A percentile compares a stretch with the other conserved stretches of the same genome.
These are phyloP conservation scores for Hephaestus fuliginosus DNA, from an alignment of 2,797 vertebrate genomes.

Conservation along the genomic window DNA sequence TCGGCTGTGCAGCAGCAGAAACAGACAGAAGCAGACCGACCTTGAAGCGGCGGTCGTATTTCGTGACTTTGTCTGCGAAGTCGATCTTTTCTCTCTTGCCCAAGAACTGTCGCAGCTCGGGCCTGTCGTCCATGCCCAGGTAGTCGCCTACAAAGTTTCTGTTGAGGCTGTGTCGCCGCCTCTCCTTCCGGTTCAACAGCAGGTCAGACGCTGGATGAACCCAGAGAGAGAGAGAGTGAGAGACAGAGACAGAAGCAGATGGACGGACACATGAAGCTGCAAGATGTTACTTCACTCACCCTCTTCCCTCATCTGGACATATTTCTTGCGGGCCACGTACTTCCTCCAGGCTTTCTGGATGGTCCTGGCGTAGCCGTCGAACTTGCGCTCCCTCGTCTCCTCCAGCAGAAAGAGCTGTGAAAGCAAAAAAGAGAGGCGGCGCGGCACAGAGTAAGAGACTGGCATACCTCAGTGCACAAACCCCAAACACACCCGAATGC, in stretches of 20 bases:
- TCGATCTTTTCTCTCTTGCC: conserved; percentile 97
- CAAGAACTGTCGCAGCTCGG: conserved; percentile 95
- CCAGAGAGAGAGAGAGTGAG: conserved; percentile 18
- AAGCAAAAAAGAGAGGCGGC: conserved; percentile 28
- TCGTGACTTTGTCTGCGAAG: conserved; percentile 95
- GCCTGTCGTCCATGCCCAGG: conserved; percentile 95
- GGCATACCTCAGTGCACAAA: conserved; percentile 22
- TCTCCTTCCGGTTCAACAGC: conserved; percentile 95
- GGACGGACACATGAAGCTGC: background rate
- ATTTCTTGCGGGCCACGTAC: conserved; percentile 93
- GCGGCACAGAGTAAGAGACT: background rate
- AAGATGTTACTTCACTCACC: conserved; percentile 81
- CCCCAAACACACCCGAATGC: conserved; percentile 29
- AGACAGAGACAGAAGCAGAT: background rate
- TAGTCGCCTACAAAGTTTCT: conserved; percentile 98
- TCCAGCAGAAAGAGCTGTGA: conserved; percentile 95
- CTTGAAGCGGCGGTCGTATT: conserved; percentile 97
- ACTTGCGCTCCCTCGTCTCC: conserved; percentile 97
- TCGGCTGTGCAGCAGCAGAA: background rate
- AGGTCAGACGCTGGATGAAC: conserved; percentile 91
- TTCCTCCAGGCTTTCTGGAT: conserved; percentile 98
- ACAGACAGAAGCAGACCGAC: conserved; percentile 72
- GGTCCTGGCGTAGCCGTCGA: conserved; percentile 94
- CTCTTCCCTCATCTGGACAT: conserved; percentile 98
- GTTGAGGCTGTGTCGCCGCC: conserved; percentile 96